These are phyloP conservation scores for Heterochromis multidens DNA, from an alignment of 2,113 vertebrate species.

Conservation along the genomic window DNA sequence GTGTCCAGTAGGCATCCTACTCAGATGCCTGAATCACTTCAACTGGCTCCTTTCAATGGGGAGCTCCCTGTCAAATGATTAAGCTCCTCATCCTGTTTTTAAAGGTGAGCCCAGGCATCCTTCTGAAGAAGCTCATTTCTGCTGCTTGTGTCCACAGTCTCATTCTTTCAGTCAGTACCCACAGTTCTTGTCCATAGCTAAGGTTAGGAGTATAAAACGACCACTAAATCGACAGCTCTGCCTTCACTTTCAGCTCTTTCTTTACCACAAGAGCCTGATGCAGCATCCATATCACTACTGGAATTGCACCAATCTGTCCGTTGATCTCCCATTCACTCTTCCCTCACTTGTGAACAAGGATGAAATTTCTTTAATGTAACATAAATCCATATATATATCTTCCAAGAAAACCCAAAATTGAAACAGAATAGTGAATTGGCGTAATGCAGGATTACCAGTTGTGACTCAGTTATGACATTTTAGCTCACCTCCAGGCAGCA, in stretches of 20 bases:
- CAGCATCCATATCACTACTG: too few relatives aligned
- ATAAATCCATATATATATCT: not conserved
- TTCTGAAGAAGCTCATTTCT: not conserved
- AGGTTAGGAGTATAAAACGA: too few relatives aligned
- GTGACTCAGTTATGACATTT: slow-evolving; percentile 64
- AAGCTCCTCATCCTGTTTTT: not conserved
- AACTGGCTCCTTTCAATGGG: not conserved
- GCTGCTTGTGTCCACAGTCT: not conserved
- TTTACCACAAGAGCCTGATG: too few relatives aligned
- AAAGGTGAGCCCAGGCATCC: not conserved
- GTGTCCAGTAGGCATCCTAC: not conserved
- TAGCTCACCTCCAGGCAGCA: slow-evolving; percentile 25
- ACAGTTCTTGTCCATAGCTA: too few relatives aligned
- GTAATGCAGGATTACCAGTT: slow-evolving; percentile 4
- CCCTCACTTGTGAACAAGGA: not conserved
- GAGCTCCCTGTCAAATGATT: not conserved
- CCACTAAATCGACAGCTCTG: too few relatives aligned
- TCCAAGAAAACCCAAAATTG: not conserved
- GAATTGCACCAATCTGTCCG: too few relatives aligned
- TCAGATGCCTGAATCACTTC: not conserved
- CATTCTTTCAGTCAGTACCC: not conserved
- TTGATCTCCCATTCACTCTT: not conserved
- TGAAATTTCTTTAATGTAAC: not conserved
- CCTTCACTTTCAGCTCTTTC: too few relatives aligned
- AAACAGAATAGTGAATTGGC: not conserved